Base-by-base conservation (phyloP, 2,888 invertebrate genomes). In the Drosophila ustulata region DNA sequence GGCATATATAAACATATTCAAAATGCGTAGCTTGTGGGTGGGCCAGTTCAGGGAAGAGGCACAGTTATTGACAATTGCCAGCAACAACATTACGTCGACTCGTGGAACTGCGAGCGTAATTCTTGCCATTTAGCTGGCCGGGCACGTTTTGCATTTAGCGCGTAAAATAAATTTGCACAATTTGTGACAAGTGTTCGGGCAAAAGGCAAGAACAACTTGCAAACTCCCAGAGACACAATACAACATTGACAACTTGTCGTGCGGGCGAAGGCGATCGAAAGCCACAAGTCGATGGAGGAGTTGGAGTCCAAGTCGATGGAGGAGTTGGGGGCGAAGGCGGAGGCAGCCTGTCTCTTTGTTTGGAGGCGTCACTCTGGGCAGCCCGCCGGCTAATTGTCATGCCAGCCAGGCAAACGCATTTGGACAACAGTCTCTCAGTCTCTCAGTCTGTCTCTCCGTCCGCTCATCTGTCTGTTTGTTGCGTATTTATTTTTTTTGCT, bases 81-180 rank as follows among this genome's bases (percentile, higher is more conserved):
- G 52, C 13, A 41, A 62, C 25, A 49, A 41, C 37, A 18, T 18
- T 18, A 18, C 18, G 18, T 18, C 18, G 18, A 18, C 18, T 18
- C 49, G 41, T 23, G 32, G 57, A 57, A 46, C 46, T 55, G 55
- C 46, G 51, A 66, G 73, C 70, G 69, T 82, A 88, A 86, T 86
- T 83, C 77, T 77, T 82, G 76, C 72, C 88, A 86, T 86, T 86
- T 82, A 83, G 76, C 80, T 86, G 86, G 82, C 87, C 74, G 72
- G 78, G 80, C 86, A 86, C 86, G 86, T 86, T 83, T 85, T 81
- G 85, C 85, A 84, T 88, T 88, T 87, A 84, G 88, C 81, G 86
- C 81, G 82, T 85, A 85, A 85, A 82, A 88, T 88, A 85, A 85
- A 88, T 85, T 88, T 85, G 83, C 87, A 82, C 88, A 85, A 88